Percentiles rank a stretch among this genome's conserved stretches.
These are phyloP conservation scores for Drosophila cardini DNA, from an alignment of 1,140 invertebrate species.

Conservation along the genomic window DNA sequence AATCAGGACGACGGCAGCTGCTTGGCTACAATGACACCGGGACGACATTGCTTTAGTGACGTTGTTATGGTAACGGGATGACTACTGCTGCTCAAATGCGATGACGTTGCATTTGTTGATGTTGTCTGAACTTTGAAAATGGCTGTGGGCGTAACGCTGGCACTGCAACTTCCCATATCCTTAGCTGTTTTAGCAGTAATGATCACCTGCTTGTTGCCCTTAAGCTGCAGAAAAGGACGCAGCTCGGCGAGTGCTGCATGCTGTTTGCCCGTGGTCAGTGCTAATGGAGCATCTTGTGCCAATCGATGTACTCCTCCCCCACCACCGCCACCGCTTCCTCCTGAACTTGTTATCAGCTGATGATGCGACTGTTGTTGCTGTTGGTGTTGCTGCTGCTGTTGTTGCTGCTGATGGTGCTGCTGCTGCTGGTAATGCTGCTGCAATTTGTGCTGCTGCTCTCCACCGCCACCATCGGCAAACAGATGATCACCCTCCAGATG, in stretches of 20 bases:
- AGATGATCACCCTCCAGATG: conserved; percentile 97
- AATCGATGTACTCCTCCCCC: conserved; percentile 38
- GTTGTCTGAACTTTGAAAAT: conserved; percentile 80
- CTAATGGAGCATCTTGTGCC: conserved; percentile 89
- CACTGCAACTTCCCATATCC: conserved; percentile 47
- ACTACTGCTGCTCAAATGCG: conserved; percentile 30
- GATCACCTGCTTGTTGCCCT: conserved; percentile 79
- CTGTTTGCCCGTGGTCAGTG: conserved; percentile 87
- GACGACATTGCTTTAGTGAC: conserved; percentile 89
- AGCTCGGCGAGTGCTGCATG: conserved; percentile 87
- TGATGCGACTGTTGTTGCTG: conserved; percentile 52
- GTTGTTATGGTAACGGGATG: conserved; percentile 83
- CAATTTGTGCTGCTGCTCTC: conserved; percentile 84
- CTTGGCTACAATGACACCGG: conserved; percentile 94
- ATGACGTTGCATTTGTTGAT: conserved; percentile 27
- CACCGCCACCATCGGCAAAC: conserved; percentile 92
- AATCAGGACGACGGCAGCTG: conserved; percentile 86
- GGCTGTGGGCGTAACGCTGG: conserved; percentile 69
- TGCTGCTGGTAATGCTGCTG: conserved; percentile 58
- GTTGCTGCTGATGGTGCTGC: conserved; percentile 21
- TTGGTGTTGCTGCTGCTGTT: conserved; percentile 19
- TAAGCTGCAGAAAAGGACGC: conserved; percentile 88
- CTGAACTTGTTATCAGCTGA: conserved; percentile 51
- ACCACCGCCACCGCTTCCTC: neutral
- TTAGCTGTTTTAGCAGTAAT: conserved; percentile 67